Base-by-base conservation (phyloP, 2,113 vertebrate genomes). In the Piliocolobus tephrosceles region DNA sequence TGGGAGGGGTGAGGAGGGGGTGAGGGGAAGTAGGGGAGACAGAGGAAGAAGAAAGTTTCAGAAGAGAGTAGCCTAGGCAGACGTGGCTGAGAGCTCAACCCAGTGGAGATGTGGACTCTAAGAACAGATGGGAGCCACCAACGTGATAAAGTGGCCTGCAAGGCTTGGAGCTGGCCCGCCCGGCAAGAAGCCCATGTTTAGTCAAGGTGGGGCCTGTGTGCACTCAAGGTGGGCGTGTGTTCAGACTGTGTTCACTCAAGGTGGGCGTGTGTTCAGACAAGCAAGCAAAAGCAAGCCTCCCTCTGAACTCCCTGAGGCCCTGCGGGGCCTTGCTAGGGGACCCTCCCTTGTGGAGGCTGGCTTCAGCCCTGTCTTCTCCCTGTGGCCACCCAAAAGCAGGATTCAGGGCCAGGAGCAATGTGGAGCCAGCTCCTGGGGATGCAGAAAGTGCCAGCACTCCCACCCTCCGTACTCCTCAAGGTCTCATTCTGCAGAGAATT, bases 21-120 rank as follows among this genome's bases (percentile, higher is more conserved):
- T 4, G 2, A 5, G 1, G 1, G 30, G 6, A 7, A 4, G 14
- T 17, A 5, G 18, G 1, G 32, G 8, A 13, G 23, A 13, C 23
- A 8, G 18, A 13, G 0, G 16, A 83, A 45, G 1, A 6, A 20
- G 50, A 10, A 4, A 76, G 40, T 76, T 43, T 40, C 87, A 3
- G 57, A 23, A 30, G 88, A 78, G 57, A 66, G 43, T 58, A 30
- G 25, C 73, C 16, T 43, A 2, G 40, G 73, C 25, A 61, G 58
- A 38, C 22, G 55, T 1, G 55, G 58, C 75, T 9, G 47, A 87
- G 40, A 64, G 72, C 61, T 61, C 50, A 3, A 68, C n/a, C 45
- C 35, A 7, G 40, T 10, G 16, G 68, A 40, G 5, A 30, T 23
- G 35, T 50, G 32, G 40, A 40, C 55, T 68, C 27, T n/a, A 8